Base-by-base conservation (phyloP, 2,888 invertebrate species). In the Teleogryllus oceanicus region DNA sequence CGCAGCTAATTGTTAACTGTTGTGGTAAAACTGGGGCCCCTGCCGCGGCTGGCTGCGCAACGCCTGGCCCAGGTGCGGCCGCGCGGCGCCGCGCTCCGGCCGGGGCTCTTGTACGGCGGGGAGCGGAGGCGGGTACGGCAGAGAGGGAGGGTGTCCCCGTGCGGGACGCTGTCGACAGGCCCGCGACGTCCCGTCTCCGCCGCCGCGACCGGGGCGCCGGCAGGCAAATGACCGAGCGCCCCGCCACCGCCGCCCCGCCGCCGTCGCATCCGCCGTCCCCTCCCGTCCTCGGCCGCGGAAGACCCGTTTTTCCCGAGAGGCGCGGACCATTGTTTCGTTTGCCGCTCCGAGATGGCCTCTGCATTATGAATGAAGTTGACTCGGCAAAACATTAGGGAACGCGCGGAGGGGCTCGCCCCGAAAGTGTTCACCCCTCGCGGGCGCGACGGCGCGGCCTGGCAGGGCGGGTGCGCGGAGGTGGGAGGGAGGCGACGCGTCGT, bases 251-350 rank as follows among this genome's bases (percentile, higher is more conserved):
- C 37, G 8, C 37, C 21, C 21, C 37, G 37, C 62, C 62, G 62
- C 8, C 62, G 62, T 18, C 62, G n/a, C 62, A n/a, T 62, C 62
- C n/a, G 62, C 62, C n/a, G 16, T 62, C 62, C 62, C n/a, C 5
- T 5, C 62, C n/a, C 62, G 62, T 62, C 62, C 5, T 62, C 62
- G 11, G n/a, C 62, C 62, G 62, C 62, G 62, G 62, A 62, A 62
- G 62, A n/a, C 62, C 62, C 62, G 62, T 62, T 62, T 62, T 62
- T 62, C 62, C 62, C 62, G 62, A 62, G 62, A 62, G 62, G n/a
- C 62, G 62, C 16, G n/a, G 62, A 62, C 62, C n/a, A 62, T 62
- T 62, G 62, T 62, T 62, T 62, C 62, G 62, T 62, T 62, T 62
- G 62, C 62, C 13, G 62, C 62, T 62, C 62, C 62, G 62, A 62